Percentiles rank a stretch among this genome's conserved stretches.
phyloP scores from a whole-genome alignment of 2,888 invertebrate genomes.

The Anagyrus pseudococci region DNA sequence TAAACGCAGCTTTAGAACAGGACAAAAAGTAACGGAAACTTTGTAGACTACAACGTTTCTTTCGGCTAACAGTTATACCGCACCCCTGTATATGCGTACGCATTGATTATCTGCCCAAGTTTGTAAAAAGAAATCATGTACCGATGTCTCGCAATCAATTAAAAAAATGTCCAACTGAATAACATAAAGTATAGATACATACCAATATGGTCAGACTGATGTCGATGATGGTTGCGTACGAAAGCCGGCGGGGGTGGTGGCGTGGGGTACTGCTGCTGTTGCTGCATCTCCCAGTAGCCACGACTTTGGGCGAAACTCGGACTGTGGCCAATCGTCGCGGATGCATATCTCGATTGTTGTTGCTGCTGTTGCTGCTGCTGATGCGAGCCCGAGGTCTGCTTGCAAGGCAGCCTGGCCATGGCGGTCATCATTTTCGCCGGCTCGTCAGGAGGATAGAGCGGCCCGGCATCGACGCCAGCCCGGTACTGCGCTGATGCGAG shows the following conservation, averaged over 20 bases:
- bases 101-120: no score
- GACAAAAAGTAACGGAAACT: no score
- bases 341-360: constrained; percentile 44
- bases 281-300: constrained; percentile 58
- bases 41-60: no score
- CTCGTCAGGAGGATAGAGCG: constrained; percentile 21
- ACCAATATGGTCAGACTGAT: constrained; percentile 57
- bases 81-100: no score
- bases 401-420: constrained; percentile 60
- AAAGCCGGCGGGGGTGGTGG: constrained; percentile 38
- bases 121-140: no score
- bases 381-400: constrained; percentile 54
- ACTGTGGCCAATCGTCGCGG: constrained; percentile 41
- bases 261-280: constrained; percentile 26
- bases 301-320: constrained; percentile 43
- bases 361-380: constrained; percentile 51
- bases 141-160: no score
- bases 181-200: no score
- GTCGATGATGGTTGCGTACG: constrained; percentile 52
- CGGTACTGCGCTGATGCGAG: neutral
- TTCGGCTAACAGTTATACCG: no score
- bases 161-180: no score
- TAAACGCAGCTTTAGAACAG: no score
- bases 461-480: neutral
- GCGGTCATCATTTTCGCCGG: constrained; percentile 56